phyloP scores from a whole-genome alignment of 1,140 invertebrate species.

The Heliconius hewitsoni region DNA sequence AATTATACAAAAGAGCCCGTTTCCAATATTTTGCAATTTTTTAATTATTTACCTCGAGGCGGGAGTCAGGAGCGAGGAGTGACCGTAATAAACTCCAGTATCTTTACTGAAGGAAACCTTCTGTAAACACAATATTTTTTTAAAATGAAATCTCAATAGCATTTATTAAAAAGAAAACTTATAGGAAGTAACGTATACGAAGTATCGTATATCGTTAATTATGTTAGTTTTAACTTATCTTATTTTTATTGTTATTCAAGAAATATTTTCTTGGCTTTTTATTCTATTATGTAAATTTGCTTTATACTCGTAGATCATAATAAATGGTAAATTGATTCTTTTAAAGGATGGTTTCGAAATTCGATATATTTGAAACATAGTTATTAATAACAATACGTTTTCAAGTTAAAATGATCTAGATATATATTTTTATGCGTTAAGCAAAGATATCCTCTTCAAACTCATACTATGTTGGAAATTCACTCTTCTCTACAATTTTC shows the following conservation, averaged over 20 bases:
- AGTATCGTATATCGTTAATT: not conserved
- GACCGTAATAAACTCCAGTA: not conserved
- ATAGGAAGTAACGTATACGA: not conserved
- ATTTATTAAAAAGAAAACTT: not conserved
- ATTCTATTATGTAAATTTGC: too few species aligned
- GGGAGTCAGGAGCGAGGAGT: not conserved
- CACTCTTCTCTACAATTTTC: too few species aligned
- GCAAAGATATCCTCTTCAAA: too few species aligned
- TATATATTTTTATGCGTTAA: too few species aligned
- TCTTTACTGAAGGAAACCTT: not conserved
- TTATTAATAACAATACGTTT: too few species aligned
- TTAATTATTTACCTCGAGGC: not conserved
- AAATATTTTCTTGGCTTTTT: too few species aligned
- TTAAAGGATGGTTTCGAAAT: too few species aligned
- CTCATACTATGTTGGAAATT: too few species aligned
- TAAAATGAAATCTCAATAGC: not conserved
- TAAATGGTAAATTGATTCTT: too few species aligned
- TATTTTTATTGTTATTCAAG: not conserved
- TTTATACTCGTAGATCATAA: too few species aligned
- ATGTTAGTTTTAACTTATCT: not conserved
- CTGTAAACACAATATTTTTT: not conserved
- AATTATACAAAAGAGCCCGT: not conserved
- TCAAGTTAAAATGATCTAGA: too few species aligned
- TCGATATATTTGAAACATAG: too few species aligned
- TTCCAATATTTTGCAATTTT: not conserved